Conservation (phyloP, 1,140 invertebrate genomes). For the Pararge aegeria region DNA sequence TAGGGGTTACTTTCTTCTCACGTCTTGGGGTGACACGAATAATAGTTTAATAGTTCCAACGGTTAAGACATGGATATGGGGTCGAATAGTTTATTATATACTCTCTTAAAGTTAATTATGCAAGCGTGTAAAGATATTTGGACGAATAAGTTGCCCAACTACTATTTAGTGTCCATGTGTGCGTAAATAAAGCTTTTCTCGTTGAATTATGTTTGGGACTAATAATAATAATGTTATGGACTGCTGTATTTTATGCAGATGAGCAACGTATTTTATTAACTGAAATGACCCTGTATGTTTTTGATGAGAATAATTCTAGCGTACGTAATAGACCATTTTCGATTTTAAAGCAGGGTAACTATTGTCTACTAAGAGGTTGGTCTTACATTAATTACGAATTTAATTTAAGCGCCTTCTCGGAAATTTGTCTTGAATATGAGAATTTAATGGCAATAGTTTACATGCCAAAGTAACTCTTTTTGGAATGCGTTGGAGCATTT, state of each 20-base stretch:
- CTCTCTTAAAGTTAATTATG: conserved; percentile 3
- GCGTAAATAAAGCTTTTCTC: background rate
- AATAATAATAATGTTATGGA: background rate
- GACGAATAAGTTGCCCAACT: background rate
- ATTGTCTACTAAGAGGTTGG: background rate
- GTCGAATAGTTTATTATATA: conserved; percentile 1
- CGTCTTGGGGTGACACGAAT: conserved; percentile 31
- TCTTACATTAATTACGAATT: background rate
- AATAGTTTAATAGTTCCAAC: conserved; percentile 46
- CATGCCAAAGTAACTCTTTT: background rate
- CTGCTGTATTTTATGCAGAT: background rate
- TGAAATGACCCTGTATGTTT: too few species aligned
- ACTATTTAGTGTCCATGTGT: background rate
- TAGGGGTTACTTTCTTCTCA: conserved; percentile 23
- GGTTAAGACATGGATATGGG: conserved; percentile 24
- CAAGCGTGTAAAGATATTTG: background rate
- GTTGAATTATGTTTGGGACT: background rate
- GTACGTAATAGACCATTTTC: too few species aligned
- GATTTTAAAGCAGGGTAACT: background rate
- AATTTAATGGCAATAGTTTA: background rate
- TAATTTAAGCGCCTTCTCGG: background rate
- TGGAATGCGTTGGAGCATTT: background rate
- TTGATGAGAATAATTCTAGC: too few species aligned
- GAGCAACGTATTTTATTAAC: background rate
- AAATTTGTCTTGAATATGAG: background rate